A percentile compares a stretch with the other conserved stretches of the same genome.
These are phyloP conservation scores for Monopis laevigella DNA, from an alignment of 2,888 invertebrate species.

Conservation along the genomic window DNA sequence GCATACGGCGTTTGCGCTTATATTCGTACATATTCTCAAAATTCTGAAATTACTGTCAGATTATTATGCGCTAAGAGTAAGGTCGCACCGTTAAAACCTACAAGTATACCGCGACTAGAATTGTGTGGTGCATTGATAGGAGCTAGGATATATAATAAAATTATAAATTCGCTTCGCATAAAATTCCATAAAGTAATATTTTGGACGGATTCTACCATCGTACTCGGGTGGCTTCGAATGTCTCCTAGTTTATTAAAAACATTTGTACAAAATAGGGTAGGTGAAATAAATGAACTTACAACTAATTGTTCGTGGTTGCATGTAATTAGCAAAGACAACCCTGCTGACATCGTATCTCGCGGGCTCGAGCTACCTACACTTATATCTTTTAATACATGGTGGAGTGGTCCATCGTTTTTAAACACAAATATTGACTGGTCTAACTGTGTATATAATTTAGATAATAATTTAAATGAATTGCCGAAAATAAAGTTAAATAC, in stretches of 20 bases:
- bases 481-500: too few species aligned
- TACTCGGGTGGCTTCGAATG: constrained; percentile 21
- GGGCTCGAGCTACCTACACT: constrained; percentile 17
- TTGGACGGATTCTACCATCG: constrained; percentile 24
- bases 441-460: too few species aligned
- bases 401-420: constrained; percentile 20
- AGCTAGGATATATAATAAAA: constrained; percentile 19
- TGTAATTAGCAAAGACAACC: constrained; percentile 20
- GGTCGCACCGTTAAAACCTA: constrained; percentile 22
- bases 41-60: constrained; percentile 13
- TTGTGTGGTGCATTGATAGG: constrained; percentile 23
- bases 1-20: constrained; percentile 23
- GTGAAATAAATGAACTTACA: constrained; percentile 17
- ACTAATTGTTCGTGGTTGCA: constrained; percentile 15
- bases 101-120: constrained; percentile 23
- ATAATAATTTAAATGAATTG: too few species aligned
- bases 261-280: constrained; percentile 22
- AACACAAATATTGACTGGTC: too few species aligned
- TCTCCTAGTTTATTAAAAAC: constrained; percentile 20
- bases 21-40: constrained; percentile 14
- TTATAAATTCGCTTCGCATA: constrained; percentile 16
- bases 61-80: constrained; percentile 23
- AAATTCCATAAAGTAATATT: constrained; percentile 18
- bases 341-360: constrained; percentile 21
- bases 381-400: constrained; percentile 18